A percentile compares a stretch with the other conserved stretches of the same genome.
Conservation (phyloP, 2,888 invertebrate species). For the Megaustenia siamemsis region DNA sequence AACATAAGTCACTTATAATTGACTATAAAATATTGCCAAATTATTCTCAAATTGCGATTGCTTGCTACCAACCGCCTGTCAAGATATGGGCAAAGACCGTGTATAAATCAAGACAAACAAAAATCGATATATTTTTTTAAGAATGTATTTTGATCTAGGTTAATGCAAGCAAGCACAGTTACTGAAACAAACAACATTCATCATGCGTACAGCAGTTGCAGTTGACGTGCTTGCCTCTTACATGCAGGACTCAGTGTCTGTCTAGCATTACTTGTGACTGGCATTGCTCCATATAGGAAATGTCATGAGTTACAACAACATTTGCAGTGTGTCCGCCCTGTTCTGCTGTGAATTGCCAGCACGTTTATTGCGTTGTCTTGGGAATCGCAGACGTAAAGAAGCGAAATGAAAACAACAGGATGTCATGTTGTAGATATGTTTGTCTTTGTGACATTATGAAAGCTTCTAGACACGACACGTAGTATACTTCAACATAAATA, state of each 20-base stretch:
- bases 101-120: no score
- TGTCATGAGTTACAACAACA: constrained; percentile 17
- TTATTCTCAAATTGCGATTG: no score
- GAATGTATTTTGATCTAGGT: not conserved
- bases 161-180: not conserved
- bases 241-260: not conserved
- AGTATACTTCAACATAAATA: not conserved
- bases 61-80: no score
- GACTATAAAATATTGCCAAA: no score
- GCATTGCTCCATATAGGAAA: constrained; percentile 1
- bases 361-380: not conserved
- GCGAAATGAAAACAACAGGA: not conserved
- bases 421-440: not conserved
- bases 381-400: not conserved
- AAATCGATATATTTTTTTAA: not conserved
- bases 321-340: not conserved
- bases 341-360: not conserved
- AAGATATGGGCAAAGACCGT: no score
- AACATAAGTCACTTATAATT: no score
- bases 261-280: not conserved
- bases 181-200: not conserved
- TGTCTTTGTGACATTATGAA: not conserved
- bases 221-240: not conserved
- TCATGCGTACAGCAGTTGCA: not conserved
- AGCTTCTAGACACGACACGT: not conserved